phyloP scores from a whole-genome alignment of 2,797 vertebrate genomes.

The Fringilla coelebs region DNA sequence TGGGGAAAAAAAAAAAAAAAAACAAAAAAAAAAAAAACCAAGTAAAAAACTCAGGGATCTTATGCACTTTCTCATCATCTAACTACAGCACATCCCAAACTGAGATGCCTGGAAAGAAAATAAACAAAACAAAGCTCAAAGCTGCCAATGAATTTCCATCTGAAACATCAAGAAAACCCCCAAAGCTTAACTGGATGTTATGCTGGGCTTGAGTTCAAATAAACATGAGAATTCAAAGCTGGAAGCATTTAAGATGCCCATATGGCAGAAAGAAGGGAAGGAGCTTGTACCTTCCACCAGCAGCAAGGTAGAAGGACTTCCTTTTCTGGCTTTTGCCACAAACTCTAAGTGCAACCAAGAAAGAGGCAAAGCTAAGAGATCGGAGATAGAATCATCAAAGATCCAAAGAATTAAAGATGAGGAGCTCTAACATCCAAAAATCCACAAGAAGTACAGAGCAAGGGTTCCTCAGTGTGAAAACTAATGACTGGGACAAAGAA shows the following conservation, averaged over 20 bases:
- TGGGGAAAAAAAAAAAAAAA: neutral
- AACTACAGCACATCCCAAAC: neutral
- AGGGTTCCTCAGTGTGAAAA: neutral
- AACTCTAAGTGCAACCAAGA: neutral
- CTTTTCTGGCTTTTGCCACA: neutral
- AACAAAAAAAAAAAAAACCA: neutral
- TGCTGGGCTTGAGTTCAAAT: neutral
- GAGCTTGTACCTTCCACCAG: neutral
- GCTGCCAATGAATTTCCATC: neutral
- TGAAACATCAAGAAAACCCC: slow-evolving; percentile 9
- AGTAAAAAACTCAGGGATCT: neutral
- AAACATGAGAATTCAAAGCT: slow-evolving; percentile 2
- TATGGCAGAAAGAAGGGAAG: neutral
- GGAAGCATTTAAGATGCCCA: neutral
- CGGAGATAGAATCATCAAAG: neutral
- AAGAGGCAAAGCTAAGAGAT: neutral
- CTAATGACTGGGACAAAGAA: neutral
- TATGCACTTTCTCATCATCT: neutral
- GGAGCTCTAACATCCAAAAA: neutral
- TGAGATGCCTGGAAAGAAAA: slow-evolving; percentile 14
- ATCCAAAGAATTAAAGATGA: neutral
- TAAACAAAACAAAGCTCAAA: slow-evolving; percentile 2
- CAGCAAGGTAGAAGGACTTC: neutral
- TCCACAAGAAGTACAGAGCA: neutral
- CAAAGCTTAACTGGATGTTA: neutral